A percentile compares a stretch with the other conserved stretches of the same genome.
phyloP scores from a whole-genome alignment of 2,797 vertebrate genomes.

The Enoplosus armatus region DNA sequence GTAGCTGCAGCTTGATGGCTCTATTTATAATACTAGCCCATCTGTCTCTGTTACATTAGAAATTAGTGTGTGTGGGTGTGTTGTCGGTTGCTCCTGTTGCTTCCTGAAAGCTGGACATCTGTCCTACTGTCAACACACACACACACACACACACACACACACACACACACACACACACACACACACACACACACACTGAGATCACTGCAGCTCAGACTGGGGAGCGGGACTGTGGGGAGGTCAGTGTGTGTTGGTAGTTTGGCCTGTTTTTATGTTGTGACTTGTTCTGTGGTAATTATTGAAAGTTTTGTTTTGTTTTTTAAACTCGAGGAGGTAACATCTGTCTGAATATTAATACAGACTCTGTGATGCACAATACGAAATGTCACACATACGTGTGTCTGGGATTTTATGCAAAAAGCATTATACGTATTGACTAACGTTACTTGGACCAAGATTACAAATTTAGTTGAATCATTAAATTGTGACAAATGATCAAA shows the following conservation, averaged over 20 bases:
- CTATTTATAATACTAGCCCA: slow-evolving; percentile 63
- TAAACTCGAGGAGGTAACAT: not conserved
- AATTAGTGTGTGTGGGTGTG: slow-evolving; percentile 39
- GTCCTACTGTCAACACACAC: slow-evolving; percentile 36
- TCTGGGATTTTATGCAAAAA: no score
- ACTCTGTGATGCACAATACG: no score
- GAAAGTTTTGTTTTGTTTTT: not conserved
- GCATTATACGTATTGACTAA: no score
- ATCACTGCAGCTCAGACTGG: not conserved
- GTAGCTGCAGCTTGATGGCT: slow-evolving; percentile 53
- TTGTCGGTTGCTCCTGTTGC: slow-evolving; percentile 20
- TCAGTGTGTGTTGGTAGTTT: not conserved
- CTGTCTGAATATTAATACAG: no score
- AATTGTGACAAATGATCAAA: no score
- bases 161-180: not conserved
- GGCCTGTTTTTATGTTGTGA: not conserved
- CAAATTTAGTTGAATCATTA: no score
- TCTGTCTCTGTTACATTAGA: slow-evolving; percentile 56
- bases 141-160: slow-evolving; percentile 13
- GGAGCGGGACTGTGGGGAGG: not conserved
- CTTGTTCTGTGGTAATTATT: not conserved
- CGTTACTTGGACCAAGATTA: no score
- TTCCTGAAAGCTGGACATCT: slow-evolving; percentile 50
- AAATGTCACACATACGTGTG: no score
- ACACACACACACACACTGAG: not conserved